phyloP scores from a whole-genome alignment of 2,888 invertebrate species.

The Tridacna gigas region DNA sequence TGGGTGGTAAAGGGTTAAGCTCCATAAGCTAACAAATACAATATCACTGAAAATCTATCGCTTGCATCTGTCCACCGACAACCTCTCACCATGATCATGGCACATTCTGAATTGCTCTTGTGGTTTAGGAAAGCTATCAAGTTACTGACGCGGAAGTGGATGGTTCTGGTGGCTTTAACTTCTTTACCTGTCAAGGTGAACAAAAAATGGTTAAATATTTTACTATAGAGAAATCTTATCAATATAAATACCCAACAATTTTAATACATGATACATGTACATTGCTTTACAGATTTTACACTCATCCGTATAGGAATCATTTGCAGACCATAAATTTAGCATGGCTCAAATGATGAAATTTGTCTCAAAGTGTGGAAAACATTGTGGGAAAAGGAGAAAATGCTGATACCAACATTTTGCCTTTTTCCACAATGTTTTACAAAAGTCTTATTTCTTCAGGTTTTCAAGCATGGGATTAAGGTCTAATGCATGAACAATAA shows the following conservation, averaged over 20 bases:
- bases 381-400: not conserved
- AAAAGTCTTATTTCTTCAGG: too few relatives aligned
- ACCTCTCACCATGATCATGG: not conserved
- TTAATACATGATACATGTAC: not conserved
- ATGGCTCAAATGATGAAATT: too few relatives aligned
- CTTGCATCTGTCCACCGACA: too few relatives aligned
- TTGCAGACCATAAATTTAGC: too few relatives aligned
- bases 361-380: not conserved
- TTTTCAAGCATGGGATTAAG: too few relatives aligned
- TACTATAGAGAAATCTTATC: not conserved
- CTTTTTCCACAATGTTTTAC: not conserved
- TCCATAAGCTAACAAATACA: too few relatives aligned
- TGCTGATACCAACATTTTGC: not conserved
- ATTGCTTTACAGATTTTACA: too few relatives aligned
- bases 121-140: not conserved
- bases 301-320: too few relatives aligned
- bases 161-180: slow-evolving; percentile 49
- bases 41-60: too few relatives aligned
- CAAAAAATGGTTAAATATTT: not conserved
- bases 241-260: not conserved
- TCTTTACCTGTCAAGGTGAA: slow-evolving; percentile 39
- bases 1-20: too few relatives aligned
- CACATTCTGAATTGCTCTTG: not conserved
- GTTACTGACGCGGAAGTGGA: slow-evolving; percentile 20
- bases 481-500: too few relatives aligned